Evolutionary conservation across 2,113 vertebrate genomes (phyloP), one percentile per base, ranked within the genome.

Genomic region (Apaloderma vittatum): DNA sequence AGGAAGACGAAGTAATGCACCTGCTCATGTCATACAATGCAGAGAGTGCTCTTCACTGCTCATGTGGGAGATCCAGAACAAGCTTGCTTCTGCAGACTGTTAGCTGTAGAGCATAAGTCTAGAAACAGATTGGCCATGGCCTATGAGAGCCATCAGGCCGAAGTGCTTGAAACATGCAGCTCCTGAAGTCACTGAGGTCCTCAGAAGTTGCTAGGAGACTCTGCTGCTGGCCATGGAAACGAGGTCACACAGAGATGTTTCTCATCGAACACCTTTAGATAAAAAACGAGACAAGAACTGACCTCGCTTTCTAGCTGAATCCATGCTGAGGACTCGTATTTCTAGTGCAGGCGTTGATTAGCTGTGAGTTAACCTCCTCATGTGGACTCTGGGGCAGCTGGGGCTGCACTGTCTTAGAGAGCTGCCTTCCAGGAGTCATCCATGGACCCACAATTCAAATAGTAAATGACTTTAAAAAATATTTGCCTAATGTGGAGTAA

Each of bases 51-150:
- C 49, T 43, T 76, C 21, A 2, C 45, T 81, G 73, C 32, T 80
- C 11, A 19, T 5, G 11, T 2, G 8, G 13, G 36, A 72, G 10
- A 17, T 86, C 58, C 37, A 0, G 0, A 23, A 24, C 30, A 43
- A 57, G 30, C 29, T 74, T 49, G 23, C 40, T 57, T 71, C 55
- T 74, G 27, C 12, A 91, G 51, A 23, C 30, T 73, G 22, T 32
- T 49, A 67, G 24, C 66, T 79, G 70, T 52, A 72, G 32, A 86
- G 6, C 8, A 8, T 12, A 46, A n/a, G 16, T 21, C 34, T 32
- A 40, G 22, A 20, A 84, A 57, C 5, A 27, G 13, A 61, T 70
- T 86, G 26, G 40, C 15, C 32, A 20, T 5, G 2, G 43, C 11
- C 30, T 63, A 45, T 51, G 22, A 88, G n/a, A 85, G 11, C 21